Conservation (phyloP, 2,113 vertebrate species). For the Indicator indicator region DNA sequence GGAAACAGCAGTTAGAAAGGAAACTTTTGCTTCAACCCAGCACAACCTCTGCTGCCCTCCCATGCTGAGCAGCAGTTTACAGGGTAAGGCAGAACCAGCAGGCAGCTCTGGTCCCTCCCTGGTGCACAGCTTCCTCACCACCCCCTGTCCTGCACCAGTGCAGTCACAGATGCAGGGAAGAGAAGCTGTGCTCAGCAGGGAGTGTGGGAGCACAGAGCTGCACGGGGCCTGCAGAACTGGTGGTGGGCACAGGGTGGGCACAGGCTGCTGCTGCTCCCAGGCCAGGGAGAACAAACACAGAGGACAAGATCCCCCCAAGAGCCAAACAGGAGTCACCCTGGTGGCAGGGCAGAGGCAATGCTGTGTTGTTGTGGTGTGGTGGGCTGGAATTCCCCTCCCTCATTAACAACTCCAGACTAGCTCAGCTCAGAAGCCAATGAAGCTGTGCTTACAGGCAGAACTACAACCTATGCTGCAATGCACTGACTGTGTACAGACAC, state of each 20-base stretch:
- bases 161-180: not conserved
- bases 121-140: not conserved
- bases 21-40: constrained; percentile 32
- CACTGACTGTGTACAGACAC: no score
- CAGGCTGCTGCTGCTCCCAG: fast-evolving
- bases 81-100: constrained; percentile 3
- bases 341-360: not conserved
- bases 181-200: not conserved
- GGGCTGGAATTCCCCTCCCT: no score
- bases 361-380: not conserved
- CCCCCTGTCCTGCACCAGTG: not conserved
- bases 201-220: not conserved
- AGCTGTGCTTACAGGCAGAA: no score
- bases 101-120: not conserved
- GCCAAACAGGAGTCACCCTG: fast-evolving
- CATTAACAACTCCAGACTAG: no score
- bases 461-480: no score
- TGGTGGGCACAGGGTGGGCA: fast-evolving
- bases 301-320: not conserved
- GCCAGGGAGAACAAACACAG: not conserved
- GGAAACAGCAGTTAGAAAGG: constrained; percentile 30
- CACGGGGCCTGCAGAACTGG: not conserved
- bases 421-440: no score
- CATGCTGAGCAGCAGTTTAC: constrained; percentile 26
- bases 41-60: constrained; percentile 4